These are phyloP conservation scores for Lamprotornis superbus DNA, from an alignment of 2,113 vertebrate genomes.

Conservation along the genomic window DNA sequence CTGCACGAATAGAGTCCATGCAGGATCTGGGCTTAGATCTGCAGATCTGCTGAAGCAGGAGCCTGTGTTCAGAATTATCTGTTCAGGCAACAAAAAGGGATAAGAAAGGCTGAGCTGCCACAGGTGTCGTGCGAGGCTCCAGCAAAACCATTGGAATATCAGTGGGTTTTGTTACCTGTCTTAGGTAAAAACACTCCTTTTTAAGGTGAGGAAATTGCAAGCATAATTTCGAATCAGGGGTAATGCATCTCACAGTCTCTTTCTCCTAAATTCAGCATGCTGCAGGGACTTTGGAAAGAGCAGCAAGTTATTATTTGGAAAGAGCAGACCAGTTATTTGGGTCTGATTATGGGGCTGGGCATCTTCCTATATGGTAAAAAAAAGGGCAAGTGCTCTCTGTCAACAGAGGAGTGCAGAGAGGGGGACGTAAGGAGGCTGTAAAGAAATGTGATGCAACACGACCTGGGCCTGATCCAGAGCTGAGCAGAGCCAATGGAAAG, in stretches of 20 bases:
- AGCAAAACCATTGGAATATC: neutral
- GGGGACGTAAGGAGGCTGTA: neutral
- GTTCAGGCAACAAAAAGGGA: rapidly evolving
- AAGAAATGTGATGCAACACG: slow-evolving; percentile 32
- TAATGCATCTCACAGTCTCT: neutral
- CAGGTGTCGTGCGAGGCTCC: neutral
- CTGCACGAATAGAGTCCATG: neutral
- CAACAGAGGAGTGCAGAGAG: neutral
- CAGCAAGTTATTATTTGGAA: neutral
- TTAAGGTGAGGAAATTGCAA: neutral
- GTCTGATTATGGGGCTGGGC: rapidly evolving
- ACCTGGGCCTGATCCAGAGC: slow-evolving; percentile 31
- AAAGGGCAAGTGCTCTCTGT: neutral
- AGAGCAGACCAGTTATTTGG: neutral
- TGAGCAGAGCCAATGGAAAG: slow-evolving; percentile 31
- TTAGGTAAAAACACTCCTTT: neutral
- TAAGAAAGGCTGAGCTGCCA: neutral
- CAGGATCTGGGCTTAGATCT: neutral
- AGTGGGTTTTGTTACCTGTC: neutral
- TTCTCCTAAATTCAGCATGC: neutral
- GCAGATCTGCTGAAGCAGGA: neutral
- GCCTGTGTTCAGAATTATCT: neutral
- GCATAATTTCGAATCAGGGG: neutral
- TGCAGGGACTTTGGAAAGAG: neutral
- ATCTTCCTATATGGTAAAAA: neutral